Evolutionary conservation across 2,113 vertebrate species (phyloP).

Genomic region (Pluvianellus socialis): DNA sequence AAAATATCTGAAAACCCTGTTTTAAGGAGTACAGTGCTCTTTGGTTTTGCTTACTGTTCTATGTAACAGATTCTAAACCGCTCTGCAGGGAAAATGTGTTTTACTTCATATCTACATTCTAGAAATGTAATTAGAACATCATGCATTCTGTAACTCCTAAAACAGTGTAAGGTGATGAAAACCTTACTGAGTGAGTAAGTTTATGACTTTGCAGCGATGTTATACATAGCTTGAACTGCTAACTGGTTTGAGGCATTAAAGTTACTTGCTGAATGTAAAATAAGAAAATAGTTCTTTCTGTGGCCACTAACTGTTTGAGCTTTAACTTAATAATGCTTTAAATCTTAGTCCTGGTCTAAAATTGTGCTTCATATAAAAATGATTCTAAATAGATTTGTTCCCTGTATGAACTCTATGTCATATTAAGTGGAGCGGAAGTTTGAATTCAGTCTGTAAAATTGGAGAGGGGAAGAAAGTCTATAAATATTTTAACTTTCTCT

Average conservation of each 20-base stretch:
- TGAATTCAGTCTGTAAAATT: not conserved
- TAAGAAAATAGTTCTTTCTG: not conserved
- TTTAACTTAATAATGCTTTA: not conserved
- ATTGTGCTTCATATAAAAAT: not conserved
- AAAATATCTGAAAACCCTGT: not conserved
- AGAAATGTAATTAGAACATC: not conserved
- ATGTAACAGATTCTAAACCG: not conserved
- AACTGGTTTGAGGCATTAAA: not conserved
- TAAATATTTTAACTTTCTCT: slow-evolving; percentile 38
- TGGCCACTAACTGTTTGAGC: not conserved
- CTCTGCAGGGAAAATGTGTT: not conserved
- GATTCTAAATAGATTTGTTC: not conserved
- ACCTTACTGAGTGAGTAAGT: not conserved
- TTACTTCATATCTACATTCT: not conserved
- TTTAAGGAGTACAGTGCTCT: not conserved
- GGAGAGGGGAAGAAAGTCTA: not conserved
- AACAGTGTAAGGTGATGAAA: not conserved
- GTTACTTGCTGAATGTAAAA: not conserved
- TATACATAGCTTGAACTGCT: not conserved
- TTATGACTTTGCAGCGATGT: not conserved
- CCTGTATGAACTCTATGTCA: not conserved
- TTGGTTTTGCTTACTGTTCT: not conserved
- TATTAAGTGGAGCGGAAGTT: not conserved
- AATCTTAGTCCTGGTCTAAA: not conserved
- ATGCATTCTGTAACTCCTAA: not conserved